Conservation (phyloP, 2,797 vertebrate species). For the Phalanger gymnotis region DNA sequence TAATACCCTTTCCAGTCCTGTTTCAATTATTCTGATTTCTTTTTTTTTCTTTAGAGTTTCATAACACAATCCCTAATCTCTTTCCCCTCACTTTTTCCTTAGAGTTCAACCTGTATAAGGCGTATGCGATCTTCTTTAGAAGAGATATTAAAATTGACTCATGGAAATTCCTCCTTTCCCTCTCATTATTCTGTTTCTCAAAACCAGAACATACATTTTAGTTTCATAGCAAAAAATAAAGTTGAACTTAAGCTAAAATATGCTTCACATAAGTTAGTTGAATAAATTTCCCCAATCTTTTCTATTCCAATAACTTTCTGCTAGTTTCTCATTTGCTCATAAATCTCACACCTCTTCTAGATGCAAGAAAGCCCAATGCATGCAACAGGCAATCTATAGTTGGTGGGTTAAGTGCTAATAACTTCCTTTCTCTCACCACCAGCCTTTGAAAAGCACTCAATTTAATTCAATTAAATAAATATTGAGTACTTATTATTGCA, state of each 20-base stretch:
- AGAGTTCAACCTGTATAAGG: slow-evolving; percentile 61
- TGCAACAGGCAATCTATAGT: neutral
- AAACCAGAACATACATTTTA: slow-evolving; percentile 68
- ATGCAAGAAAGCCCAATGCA: slow-evolving; percentile 39
- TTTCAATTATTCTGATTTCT: neutral
- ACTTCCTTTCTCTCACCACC: slow-evolving; percentile 6
- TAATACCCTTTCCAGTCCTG: neutral
- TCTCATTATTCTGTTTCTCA: slow-evolving; percentile 57
- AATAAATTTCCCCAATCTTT: slow-evolving; percentile 61
- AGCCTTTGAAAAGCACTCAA: slow-evolving; percentile 26
- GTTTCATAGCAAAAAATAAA: slow-evolving; percentile 58
- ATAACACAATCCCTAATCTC: slow-evolving; percentile 42
- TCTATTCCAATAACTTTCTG: slow-evolving; percentile 66
- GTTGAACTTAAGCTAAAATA: slow-evolving; percentile 68
- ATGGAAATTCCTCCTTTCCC: slow-evolving; percentile 48
- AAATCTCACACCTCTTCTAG: slow-evolving; percentile 38
- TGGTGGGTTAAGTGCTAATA: slow-evolving; percentile 34
- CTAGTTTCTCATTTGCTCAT: slow-evolving; percentile 61
- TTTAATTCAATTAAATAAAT: slow-evolving; percentile 46
- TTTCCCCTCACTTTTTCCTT: slow-evolving; percentile 45
- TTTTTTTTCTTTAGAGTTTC: slow-evolving; percentile 29
- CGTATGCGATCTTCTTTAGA: slow-evolving; percentile 66
- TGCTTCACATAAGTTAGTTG: slow-evolving; percentile 68
- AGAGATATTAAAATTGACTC: slow-evolving; percentile 58
- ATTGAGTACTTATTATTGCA: neutral